phyloP scores from a whole-genome alignment of 2,113 vertebrate species.

The Crotalus horridus region DNA sequence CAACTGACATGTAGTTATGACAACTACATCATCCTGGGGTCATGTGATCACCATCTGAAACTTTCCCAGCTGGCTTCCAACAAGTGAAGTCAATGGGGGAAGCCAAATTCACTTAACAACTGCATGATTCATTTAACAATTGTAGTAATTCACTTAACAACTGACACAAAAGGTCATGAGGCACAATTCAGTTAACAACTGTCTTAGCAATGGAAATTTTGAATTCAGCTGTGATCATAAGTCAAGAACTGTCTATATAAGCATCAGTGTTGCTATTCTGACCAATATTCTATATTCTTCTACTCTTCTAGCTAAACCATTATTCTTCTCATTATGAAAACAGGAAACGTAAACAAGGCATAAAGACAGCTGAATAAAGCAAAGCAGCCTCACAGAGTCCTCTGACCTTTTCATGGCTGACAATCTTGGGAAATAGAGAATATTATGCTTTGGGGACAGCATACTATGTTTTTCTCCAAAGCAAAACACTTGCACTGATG shows the following conservation, averaged over 20 bases:
- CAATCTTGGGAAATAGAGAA: background rate
- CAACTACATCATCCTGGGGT: too few relatives aligned
- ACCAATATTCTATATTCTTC: background rate
- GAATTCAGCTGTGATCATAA: too few relatives aligned
- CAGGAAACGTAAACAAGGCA: background rate
- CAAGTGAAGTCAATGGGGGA: too few relatives aligned
- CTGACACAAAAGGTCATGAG: too few relatives aligned
- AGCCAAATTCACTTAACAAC: too few relatives aligned
- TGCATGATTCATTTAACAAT: too few relatives aligned
- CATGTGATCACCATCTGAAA: too few relatives aligned
- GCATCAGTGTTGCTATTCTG: background rate
- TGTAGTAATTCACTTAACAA: too few relatives aligned
- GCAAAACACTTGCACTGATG: background rate
- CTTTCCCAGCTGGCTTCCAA: too few relatives aligned
- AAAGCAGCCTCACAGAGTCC: background rate
- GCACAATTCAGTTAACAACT: too few relatives aligned
- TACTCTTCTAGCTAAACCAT: background rate
- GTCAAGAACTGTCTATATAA: background rate
- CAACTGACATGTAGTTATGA: too few relatives aligned
- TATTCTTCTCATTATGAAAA: background rate
- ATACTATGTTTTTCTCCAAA: background rate
- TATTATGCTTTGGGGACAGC: background rate
- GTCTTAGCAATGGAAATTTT: too few relatives aligned
- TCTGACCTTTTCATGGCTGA: background rate
- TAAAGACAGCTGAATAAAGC: background rate